Base-by-base conservation (phyloP, 2,888 invertebrate genomes). In the Germaria angustata region DNA sequence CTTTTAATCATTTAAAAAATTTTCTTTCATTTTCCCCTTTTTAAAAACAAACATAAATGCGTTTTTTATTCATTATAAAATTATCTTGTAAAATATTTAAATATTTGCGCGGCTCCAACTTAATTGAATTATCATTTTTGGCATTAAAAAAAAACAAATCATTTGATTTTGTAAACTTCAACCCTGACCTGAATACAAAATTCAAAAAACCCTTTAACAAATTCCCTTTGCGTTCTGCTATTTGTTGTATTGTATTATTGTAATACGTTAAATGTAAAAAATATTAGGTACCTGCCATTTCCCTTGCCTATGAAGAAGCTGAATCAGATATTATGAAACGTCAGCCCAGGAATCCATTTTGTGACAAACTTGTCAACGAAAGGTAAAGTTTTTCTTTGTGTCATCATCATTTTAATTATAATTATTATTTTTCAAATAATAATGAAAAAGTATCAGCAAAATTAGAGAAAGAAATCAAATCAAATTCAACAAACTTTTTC, bases 271-370 rank as follows among this genome's bases (percentile, higher is more conserved):
- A 80, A 69, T 63, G 57, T 59, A 80, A 79, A 57, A 84, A 39
- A 55, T 69, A 76, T 77, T 94, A 96, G 97, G 96, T 97, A 93
- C 98, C 98, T 92, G 98, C 98, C 93, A 98, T 98, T 93, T 98
- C 98, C 93, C 95, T 98, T 94, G 98, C 98, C 93, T 98, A 98
- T 94, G 98, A 98, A 94, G 96, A 96, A 93, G 97, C 98, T 92
- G 98, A 98, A 94, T 97, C 96, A 93, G 98, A 98, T 95, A 98
- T 98, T 93, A 98, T 98, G 98, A 98, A 98, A 95, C 95, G 98
- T 93, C 96, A 96, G 93, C 98, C 98, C 93, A 95, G 98, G 95
- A 96, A 98, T 94, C 97, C 98, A 93, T 95, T 96, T 95, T 95
- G 94, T 93, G 98, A 98, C 95, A 98, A 98, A 94, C 96, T 98